phyloP scores from a whole-genome alignment of 2,888 invertebrate genomes.

The Aphelenchoides bicaudatus region DNA sequence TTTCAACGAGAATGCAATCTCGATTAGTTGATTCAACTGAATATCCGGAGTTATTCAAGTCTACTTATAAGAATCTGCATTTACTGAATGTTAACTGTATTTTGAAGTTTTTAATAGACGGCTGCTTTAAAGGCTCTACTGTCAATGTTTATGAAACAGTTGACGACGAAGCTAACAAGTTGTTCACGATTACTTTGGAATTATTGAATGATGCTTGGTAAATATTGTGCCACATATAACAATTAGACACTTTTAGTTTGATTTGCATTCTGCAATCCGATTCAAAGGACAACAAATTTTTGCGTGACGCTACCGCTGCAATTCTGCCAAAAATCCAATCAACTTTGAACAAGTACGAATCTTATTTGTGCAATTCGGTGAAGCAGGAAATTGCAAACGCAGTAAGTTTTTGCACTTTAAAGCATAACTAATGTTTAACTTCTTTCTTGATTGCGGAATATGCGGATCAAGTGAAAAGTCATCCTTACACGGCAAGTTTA shows the following conservation, averaged over 20 bases:
- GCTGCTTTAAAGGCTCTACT: neutral
- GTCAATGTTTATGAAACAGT: no score
- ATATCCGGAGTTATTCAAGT: no score
- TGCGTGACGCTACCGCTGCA: neutral
- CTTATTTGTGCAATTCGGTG: neutral
- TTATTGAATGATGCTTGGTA: neutral
- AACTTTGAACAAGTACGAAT: neutral
- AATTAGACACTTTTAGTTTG: neutral
- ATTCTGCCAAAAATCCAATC: neutral
- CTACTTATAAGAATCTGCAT: no score
- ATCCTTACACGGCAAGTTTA: no score
- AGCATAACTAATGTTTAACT: no score
- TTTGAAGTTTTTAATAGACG: neutral
- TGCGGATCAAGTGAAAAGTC: neutral
- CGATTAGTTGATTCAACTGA: no score
- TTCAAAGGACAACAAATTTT: neutral
- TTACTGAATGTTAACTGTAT: no score
- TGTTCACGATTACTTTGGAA: neutral
- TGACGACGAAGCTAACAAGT: neutral
- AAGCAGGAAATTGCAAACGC: neutral
- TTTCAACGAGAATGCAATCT: no score
- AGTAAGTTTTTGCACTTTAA: no score
- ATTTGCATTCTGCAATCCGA: neutral
- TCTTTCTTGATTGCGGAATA: no score
- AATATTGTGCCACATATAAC: neutral